phyloP scores from a whole-genome alignment of 2,888 invertebrate species.

The Nebria brevicollis region DNA sequence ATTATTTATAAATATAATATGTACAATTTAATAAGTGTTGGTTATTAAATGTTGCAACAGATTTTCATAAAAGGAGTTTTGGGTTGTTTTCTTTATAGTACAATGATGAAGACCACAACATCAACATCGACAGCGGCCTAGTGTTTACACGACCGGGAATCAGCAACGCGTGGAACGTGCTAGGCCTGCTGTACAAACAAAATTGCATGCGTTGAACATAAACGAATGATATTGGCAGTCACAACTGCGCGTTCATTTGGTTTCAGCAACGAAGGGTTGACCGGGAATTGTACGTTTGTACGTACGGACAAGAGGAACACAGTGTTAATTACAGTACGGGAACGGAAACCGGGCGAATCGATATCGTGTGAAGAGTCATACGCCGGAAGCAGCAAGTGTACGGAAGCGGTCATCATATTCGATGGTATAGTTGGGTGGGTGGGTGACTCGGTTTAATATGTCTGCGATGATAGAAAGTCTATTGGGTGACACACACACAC shows the following conservation, averaged over 20 bases:
- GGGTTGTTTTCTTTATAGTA: background rate
- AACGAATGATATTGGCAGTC: background rate
- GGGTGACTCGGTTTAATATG: background rate
- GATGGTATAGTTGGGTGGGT: background rate
- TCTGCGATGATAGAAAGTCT: background rate
- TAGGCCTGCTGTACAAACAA: background rate
- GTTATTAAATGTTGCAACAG: background rate
- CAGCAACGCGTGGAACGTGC: background rate
- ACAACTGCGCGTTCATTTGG: constrained; percentile 1
- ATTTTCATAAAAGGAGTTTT: background rate
- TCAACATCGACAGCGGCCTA: background rate
- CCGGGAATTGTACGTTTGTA: background rate
- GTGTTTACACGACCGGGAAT: background rate
- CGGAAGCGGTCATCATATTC: constrained; percentile 41
- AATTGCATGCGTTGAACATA: background rate
- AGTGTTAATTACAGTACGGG: constrained; percentile 47
- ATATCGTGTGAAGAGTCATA: constrained; percentile 55
- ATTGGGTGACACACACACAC: too few relatives aligned
- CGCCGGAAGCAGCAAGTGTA: constrained; percentile 50
- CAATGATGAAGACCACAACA: background rate
- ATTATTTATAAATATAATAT: too few relatives aligned
- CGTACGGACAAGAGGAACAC: constrained; percentile 1
- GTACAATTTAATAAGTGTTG: too few relatives aligned
- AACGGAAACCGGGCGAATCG: constrained; percentile 55
- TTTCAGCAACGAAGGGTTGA: background rate